These are phyloP conservation scores for Caiman crocodilus DNA, from an alignment of 2,797 vertebrate species.

Conservation along the genomic window DNA sequence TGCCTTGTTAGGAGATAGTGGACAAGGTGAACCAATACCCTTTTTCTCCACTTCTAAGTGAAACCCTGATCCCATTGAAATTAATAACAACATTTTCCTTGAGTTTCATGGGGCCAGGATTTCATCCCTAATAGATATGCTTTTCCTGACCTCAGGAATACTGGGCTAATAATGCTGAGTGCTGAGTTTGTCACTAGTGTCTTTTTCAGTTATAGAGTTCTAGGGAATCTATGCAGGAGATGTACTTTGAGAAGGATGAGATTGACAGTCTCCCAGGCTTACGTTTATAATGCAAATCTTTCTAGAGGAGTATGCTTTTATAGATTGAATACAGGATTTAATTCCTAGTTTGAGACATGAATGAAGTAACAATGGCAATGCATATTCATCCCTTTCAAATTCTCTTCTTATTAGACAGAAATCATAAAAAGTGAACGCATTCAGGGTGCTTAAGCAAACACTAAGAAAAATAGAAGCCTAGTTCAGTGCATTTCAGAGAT, in stretches of 20 bases:
- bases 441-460: neutral
- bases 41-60: neutral
- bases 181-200: neutral
- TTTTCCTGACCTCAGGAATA: fast-evolving
- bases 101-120: neutral
- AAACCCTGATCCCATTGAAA: neutral
- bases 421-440: neutral
- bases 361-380: neutral
- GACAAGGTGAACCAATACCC: neutral
- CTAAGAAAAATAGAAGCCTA: neutral
- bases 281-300: neutral
- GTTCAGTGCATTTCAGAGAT: neutral
- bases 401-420: neutral
- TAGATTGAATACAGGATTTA: neutral
- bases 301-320: neutral
- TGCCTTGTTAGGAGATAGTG: neutral
- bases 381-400: neutral
- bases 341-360: neutral
- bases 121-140: neutral
- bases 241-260: neutral
- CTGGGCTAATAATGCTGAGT: too few relatives aligned
- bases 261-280: fast-evolving
- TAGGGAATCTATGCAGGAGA: too few relatives aligned
- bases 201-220: too few relatives aligned
- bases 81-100: neutral